Percentiles rank a stretch among this genome's conserved stretches.
Conservation (phyloP, 2,888 invertebrate genomes). For the Mystacides longicornis region DNA sequence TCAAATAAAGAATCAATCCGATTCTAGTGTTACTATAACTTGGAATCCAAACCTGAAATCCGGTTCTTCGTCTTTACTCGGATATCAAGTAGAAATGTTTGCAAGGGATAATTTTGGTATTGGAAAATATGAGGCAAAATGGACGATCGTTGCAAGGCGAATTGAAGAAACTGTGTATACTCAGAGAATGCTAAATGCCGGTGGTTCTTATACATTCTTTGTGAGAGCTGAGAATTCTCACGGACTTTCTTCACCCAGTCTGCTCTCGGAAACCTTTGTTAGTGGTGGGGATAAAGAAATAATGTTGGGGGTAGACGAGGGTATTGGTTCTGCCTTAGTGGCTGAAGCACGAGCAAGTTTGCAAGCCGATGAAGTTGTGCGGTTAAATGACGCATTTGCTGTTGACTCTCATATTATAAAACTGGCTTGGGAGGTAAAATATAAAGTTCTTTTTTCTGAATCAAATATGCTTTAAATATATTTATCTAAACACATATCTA, state of each 20-base stretch:
- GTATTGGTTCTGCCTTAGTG: constrained; percentile 51
- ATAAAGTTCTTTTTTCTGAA: neutral
- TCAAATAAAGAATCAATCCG: constrained; percentile 64
- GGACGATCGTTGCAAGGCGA: constrained; percentile 54
- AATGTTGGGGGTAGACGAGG: constrained; percentile 37
- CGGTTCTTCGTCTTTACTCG: constrained; percentile 75
- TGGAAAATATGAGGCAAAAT: constrained; percentile 36
- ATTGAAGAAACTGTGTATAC: constrained; percentile 69
- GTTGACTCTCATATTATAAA: constrained; percentile 80
- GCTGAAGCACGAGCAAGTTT: constrained; percentile 68
- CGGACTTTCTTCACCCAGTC: constrained; percentile 73
- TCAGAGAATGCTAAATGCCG: constrained; percentile 65
- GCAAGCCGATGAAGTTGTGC: constrained; percentile 68
- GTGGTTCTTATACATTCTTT: constrained; percentile 80
- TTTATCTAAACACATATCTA: neutral
- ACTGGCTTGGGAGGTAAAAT: constrained; percentile 75
- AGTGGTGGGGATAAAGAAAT: constrained; percentile 45
- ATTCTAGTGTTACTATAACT: constrained; percentile 68
- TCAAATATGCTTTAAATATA: neutral
- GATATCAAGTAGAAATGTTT: constrained; percentile 75
- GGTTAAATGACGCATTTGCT: constrained; percentile 74
- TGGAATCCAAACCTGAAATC: constrained; percentile 82
- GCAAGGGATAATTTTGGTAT: constrained; percentile 51
- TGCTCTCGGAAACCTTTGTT: constrained; percentile 63
- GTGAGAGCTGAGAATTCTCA: constrained; percentile 86